Percentiles rank a stretch among this genome's conserved stretches.
phyloP scores from a whole-genome alignment of 2,113 vertebrate species.

The Lepus europaeus region DNA sequence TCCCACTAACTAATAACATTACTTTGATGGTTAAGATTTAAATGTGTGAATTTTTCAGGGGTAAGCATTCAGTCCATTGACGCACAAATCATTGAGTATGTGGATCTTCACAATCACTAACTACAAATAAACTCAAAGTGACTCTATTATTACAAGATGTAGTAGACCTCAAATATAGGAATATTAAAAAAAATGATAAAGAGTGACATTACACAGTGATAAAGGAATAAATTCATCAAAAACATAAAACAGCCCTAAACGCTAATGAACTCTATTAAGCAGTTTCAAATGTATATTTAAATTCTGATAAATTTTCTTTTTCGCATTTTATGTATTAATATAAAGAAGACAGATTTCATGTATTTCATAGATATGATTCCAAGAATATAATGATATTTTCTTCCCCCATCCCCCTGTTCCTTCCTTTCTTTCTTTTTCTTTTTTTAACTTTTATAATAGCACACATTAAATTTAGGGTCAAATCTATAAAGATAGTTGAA shows the following conservation, averaged over 20 bases:
- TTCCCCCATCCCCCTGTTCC: too few relatives aligned
- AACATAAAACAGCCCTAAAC: neutral
- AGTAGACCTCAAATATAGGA: constrained; percentile 7
- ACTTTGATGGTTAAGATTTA: neutral
- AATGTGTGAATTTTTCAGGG: neutral
- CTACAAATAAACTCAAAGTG: neutral
- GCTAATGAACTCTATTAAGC: neutral
- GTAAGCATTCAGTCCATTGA: neutral
- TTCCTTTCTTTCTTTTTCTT: too few relatives aligned
- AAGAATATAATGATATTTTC: too few relatives aligned
- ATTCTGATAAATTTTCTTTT: neutral
- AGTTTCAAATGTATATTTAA: neutral
- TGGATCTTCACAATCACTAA: neutral
- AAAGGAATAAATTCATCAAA: neutral
- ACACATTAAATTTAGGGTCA: neutral
- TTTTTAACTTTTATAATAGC: too few relatives aligned
- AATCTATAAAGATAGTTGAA: neutral
- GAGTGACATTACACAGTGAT: neutral
- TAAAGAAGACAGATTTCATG: too few relatives aligned
- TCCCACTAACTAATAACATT: neutral
- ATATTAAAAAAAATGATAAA: neutral
- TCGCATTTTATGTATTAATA: too few relatives aligned
- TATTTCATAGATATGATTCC: too few relatives aligned
- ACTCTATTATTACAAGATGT: neutral
- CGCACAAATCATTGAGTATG: neutral